These are phyloP conservation scores for Aproaerema taeniolella DNA, from an alignment of 2,888 invertebrate genomes.

Conservation along the genomic window DNA sequence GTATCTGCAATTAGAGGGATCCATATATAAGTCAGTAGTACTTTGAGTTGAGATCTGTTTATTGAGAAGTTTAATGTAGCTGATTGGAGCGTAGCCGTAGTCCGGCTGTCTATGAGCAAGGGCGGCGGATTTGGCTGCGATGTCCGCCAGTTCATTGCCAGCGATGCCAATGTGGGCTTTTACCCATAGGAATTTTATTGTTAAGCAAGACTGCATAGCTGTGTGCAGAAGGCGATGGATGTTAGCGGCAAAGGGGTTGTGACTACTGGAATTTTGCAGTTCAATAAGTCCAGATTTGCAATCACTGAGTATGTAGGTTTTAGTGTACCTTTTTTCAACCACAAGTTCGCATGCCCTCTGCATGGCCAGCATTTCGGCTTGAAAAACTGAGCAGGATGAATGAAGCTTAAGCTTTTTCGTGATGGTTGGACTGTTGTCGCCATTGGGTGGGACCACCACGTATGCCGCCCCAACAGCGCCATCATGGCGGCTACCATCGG, in stretches of 20 bases:
- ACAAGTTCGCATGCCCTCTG: background rate
- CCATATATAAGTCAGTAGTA: background rate
- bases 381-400: constrained; percentile 16
- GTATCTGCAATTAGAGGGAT: background rate
- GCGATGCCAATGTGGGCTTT: constrained; percentile 7
- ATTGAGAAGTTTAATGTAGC: constrained; percentile 4
- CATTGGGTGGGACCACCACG: background rate
- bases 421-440: background rate
- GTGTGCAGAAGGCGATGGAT: background rate
- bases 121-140: constrained; percentile 11
- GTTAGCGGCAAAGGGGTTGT: background rate
- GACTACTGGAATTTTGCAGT: constrained; percentile 5
- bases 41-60: background rate
- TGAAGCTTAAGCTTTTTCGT: constrained; percentile 15
- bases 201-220: background rate
- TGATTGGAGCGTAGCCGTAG: constrained; percentile 8
- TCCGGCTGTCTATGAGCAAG: background rate
- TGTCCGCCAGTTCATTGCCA: constrained; percentile 16
- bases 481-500: constrained; percentile 17
- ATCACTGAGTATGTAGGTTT: constrained; percentile 7
- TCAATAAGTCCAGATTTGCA: constrained; percentile 5
- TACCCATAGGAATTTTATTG: background rate
- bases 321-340: background rate
- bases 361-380: constrained; percentile 17
- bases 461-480: constrained; percentile 13